Evolutionary conservation across 2,797 vertebrate genomes (phyloP).

Genomic region (Melanotaenia maccullochi): DNA sequence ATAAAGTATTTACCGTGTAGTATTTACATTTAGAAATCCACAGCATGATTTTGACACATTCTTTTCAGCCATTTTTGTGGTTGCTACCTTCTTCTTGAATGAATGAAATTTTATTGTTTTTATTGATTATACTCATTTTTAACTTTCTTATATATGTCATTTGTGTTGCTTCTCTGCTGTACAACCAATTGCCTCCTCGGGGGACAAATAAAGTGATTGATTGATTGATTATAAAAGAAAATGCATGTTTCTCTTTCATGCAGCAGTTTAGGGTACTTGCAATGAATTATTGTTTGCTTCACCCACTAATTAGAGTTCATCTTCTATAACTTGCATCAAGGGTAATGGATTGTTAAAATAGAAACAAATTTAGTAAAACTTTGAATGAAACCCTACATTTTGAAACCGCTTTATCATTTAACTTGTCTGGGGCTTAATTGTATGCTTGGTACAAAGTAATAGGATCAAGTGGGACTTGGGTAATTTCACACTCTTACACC

Average conservation of each 20-base stretch:
- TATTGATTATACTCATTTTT: no score
- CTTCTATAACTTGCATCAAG: not conserved
- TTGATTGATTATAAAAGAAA: not conserved
- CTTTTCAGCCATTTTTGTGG: not conserved
- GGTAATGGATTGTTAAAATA: not conserved
- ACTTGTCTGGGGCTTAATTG: slow-evolving; percentile 2
- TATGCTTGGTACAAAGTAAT: slow-evolving; percentile 6
- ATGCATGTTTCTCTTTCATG: not conserved
- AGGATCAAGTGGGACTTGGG: not conserved
- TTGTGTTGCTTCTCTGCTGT: no score
- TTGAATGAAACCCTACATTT: not conserved
- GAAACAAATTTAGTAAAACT: not conserved
- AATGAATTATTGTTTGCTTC: not conserved
- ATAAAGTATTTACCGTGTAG: no score
- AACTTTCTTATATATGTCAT: no score
- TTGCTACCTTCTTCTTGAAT: no score
- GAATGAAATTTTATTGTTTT: no score
- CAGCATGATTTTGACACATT: not conserved
- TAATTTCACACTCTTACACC: slow-evolving; percentile 7
- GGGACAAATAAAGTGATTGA: no score
- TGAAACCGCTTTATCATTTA: not conserved
- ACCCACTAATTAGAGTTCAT: not conserved
- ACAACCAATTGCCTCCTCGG: no score
- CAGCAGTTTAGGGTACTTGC: not conserved
- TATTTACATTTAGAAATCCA: not conserved